A percentile compares a stretch with the other conserved stretches of the same genome.
These are phyloP conservation scores for Lithobates sylvaticus DNA, from an alignment of 2,797 vertebrate genomes.

Conservation along the genomic window DNA sequence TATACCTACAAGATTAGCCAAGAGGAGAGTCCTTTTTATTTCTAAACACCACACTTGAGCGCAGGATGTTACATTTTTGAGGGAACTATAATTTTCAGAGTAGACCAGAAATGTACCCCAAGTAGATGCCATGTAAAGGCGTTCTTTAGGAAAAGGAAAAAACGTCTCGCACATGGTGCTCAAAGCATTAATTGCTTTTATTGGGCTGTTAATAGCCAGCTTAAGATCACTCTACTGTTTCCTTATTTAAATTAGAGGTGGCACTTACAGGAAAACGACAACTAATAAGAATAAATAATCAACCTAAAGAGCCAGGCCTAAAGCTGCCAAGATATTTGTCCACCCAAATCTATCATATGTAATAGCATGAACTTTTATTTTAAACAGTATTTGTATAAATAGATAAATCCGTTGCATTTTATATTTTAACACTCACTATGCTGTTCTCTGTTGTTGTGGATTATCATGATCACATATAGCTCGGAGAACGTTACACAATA, in stretches of 20 bases:
- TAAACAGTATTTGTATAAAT: background rate
- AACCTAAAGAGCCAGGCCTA: too few relatives aligned
- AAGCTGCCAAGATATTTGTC: background rate
- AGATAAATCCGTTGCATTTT: too few relatives aligned
- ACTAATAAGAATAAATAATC: background rate
- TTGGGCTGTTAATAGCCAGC: background rate
- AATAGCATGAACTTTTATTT: background rate
- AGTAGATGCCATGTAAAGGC: background rate
- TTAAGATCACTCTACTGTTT: background rate
- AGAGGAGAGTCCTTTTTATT: too few relatives aligned
- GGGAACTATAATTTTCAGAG: too few relatives aligned
- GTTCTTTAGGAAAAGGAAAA: too few relatives aligned
- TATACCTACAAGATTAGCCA: too few relatives aligned
- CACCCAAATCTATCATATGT: background rate
- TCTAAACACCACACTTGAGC: too few relatives aligned
- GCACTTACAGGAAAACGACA: background rate
- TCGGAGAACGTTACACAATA: conserved; percentile 19
- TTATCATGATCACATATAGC: background rate
- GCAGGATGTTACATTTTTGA: too few relatives aligned
- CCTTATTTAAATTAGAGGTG: background rate
- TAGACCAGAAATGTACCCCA: background rate
- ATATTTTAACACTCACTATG: background rate
- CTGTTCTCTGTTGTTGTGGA: background rate
- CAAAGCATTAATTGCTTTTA: background rate
- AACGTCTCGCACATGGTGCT: background rate